These are phyloP conservation scores for Chrysemys picta DNA, from an alignment of 2,113 vertebrate species.

Conservation along the genomic window DNA sequence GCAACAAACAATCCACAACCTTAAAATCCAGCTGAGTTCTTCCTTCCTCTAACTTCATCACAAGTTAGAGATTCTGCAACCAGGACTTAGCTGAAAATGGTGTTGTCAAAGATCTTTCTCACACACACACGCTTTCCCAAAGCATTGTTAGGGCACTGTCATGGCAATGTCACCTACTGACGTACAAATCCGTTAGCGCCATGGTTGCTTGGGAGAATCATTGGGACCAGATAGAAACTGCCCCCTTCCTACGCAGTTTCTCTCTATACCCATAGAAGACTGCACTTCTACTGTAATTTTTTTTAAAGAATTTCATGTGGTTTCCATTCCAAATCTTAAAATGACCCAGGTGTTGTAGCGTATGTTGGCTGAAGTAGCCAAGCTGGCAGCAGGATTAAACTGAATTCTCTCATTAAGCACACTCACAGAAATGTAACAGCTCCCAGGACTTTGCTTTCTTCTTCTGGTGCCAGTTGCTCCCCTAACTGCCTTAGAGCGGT, in stretches of 20 bases:
- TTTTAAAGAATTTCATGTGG: not conserved
- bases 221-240: not conserved
- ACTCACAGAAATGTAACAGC: not conserved
- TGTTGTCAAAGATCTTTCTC: not conserved
- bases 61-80: slow-evolving; percentile 16
- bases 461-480: not conserved
- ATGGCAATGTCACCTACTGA: not conserved
- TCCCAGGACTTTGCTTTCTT: not conserved
- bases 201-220: not conserved
- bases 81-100: not conserved
- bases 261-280: not conserved
- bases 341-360: not conserved
- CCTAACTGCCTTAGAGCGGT: not conserved
- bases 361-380: not conserved
- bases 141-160: not conserved
- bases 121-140: not conserved
- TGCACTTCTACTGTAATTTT: not conserved
- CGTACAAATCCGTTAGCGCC: not conserved
- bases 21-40: not conserved
- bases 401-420: not conserved
- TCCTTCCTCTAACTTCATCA: not conserved
- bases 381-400: too few relatives aligned
- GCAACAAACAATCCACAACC: not conserved
- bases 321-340: not conserved
- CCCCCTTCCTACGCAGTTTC: not conserved